A percentile compares a stretch with the other conserved stretches of the same genome.
These are phyloP conservation scores for Rambutsinella grinnellia DNA, from an alignment of 2,888 invertebrate genomes.

Conservation along the genomic window DNA sequence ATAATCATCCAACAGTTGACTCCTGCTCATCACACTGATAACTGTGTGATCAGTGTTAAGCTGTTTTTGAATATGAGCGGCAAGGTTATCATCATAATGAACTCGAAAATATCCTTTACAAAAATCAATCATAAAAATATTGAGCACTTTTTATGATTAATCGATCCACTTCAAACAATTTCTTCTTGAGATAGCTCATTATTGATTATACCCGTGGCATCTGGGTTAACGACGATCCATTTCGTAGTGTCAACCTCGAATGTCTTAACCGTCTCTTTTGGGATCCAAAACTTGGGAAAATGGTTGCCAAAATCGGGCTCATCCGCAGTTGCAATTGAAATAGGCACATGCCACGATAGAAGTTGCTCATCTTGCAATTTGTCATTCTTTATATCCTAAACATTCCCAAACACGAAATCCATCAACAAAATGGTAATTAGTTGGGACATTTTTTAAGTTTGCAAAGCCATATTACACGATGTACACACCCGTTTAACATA, in stretches of 20 bases:
- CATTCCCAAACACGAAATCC: not conserved
- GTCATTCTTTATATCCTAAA: slow-evolving; percentile 15
- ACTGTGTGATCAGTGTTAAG: slow-evolving; percentile 35
- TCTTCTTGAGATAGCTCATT: not conserved
- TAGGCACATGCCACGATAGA: slow-evolving; percentile 55
- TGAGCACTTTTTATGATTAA: too few relatives aligned
- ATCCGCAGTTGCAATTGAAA: slow-evolving; percentile 47
- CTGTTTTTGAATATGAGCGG: slow-evolving; percentile 41
- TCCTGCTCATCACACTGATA: slow-evolving; percentile 46
- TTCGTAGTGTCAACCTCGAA: slow-evolving; percentile 40
- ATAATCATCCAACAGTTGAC: slow-evolving; percentile 63
- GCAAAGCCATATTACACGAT: too few relatives aligned
- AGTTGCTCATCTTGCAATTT: slow-evolving; percentile 12
- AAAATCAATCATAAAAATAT: slow-evolving; percentile 1
- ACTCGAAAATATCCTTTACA: slow-evolving; percentile 59
- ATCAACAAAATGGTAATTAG: not conserved
- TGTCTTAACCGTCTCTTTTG: slow-evolving; percentile 52
- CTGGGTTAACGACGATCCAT: slow-evolving; percentile 61
- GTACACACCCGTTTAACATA: slow-evolving; percentile 8
- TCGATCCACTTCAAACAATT: not conserved
- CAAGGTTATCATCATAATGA: slow-evolving; percentile 52
- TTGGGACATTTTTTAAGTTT: not conserved
- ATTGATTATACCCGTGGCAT: slow-evolving; percentile 53
- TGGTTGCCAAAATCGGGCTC: slow-evolving; percentile 35
- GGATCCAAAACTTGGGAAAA: slow-evolving; percentile 55